These are phyloP conservation scores for Perizoma affinitatum DNA, from an alignment of 2,888 invertebrate genomes.

Conservation along the genomic window DNA sequence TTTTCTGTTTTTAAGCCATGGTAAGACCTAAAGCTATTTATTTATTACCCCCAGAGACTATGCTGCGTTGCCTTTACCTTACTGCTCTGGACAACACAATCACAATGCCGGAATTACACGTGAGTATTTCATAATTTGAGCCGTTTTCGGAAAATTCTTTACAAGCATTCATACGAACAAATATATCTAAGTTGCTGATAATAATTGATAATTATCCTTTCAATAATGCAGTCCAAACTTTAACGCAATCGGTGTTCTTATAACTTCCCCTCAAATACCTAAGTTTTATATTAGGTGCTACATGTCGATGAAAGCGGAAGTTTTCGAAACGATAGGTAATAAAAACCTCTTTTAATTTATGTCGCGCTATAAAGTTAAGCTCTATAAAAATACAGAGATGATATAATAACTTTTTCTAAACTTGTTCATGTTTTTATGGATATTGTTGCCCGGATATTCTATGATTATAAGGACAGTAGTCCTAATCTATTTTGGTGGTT, in stretches of 20 bases:
- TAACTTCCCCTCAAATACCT: slow-evolving; percentile 7
- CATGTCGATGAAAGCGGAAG: slow-evolving; percentile 18
- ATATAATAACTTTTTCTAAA: slow-evolving; percentile 5
- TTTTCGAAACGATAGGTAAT: slow-evolving; percentile 21
- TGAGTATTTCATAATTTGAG: slow-evolving; percentile 51
- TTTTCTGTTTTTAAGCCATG: not conserved
- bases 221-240: not conserved
- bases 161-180: too few species aligned
- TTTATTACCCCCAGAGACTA: slow-evolving; percentile 63
- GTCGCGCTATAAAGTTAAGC: slow-evolving; percentile 11
- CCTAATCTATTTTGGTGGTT: too few species aligned
- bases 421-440: slow-evolving; percentile 20
- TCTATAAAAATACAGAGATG: slow-evolving; percentile 18
- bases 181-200: too few species aligned
- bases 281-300: slow-evolving; percentile 12
- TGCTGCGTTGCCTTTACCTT: slow-evolving; percentile 65
- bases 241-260: slow-evolving; percentile 5
- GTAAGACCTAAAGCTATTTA: not conserved
- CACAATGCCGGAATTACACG: slow-evolving; percentile 70
- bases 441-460: not conserved
- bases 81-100: slow-evolving; percentile 59
- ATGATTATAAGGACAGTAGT: not conserved
- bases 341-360: slow-evolving; percentile 26
- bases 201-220: too few species aligned
- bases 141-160: too few species aligned